Evolutionary conservation across 2,888 invertebrate genomes (phyloP).

Genomic region (Drosophila pseudotakahashii): DNA sequence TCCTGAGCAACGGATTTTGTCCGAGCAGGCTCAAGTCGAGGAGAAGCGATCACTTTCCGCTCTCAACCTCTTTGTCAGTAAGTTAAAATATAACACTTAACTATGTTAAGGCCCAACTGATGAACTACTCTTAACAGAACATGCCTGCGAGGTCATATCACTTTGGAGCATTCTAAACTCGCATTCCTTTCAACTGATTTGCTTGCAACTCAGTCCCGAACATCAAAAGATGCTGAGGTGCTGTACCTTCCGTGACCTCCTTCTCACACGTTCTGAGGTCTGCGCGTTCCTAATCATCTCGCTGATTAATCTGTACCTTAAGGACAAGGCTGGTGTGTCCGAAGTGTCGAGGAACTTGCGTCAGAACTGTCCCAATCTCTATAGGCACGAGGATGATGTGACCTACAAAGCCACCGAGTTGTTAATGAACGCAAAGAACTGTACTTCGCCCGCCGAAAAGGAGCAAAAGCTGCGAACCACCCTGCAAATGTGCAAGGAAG

Average conservation of each 20-base stretch:
- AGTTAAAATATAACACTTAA: not conserved
- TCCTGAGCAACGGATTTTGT: constrained; percentile 81
- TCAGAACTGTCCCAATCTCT: constrained; percentile 96
- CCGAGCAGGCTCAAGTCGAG: constrained; percentile 86
- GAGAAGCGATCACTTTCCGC: constrained; percentile 92
- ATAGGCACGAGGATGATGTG: constrained; percentile 97
- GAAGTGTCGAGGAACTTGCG: constrained; percentile 94
- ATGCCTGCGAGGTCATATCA: constrained; percentile 94
- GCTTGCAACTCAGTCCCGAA: constrained; percentile 88
- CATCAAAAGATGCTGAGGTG: constrained; percentile 88
- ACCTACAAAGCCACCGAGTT: constrained; percentile 98
- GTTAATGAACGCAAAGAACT: constrained; percentile 91
- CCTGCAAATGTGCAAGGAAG: constrained; percentile 93
- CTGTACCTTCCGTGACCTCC: constrained; percentile 86
- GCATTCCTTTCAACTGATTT: constrained; percentile 94
- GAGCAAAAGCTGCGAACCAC: constrained; percentile 91
- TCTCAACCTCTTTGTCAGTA: constrained; percentile 89
- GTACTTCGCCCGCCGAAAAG: constrained; percentile 90
- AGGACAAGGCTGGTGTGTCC: constrained; percentile 97
- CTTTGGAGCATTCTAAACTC: constrained; percentile 97
- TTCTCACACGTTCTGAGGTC: constrained; percentile 86
- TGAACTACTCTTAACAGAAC: constrained; percentile 82
- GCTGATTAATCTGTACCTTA: constrained; percentile 95
- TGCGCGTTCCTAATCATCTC: constrained; percentile 91
- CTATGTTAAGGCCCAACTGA: no score